A percentile compares a stretch with the other conserved stretches of the same genome.
These are phyloP conservation scores for Prosapia bicincta DNA, from an alignment of 2,888 invertebrate species.

Conservation along the genomic window DNA sequence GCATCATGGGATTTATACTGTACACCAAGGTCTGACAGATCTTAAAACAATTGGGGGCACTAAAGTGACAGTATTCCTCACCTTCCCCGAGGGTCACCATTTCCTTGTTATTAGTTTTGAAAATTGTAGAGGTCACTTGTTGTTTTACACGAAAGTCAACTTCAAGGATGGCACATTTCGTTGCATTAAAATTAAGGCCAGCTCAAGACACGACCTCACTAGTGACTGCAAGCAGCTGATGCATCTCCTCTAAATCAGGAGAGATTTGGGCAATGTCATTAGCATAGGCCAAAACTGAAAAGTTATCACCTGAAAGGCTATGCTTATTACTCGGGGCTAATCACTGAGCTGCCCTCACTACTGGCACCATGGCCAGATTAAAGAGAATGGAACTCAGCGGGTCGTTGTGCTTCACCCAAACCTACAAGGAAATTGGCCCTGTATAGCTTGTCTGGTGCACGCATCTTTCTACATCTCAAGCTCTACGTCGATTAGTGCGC, in stretches of 20 bases:
- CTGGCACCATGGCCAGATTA: slow-evolving; percentile 36
- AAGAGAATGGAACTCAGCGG: slow-evolving; percentile 6
- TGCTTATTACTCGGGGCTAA: background rate
- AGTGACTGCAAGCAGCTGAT: too few species aligned
- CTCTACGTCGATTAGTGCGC: background rate
- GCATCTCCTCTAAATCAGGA: too few species aligned
- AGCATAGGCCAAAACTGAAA: slow-evolving; percentile 33
- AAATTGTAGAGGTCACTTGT: background rate
- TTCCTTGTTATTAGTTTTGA: background rate
- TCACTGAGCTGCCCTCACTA: slow-evolving; percentile 28
- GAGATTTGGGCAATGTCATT: slow-evolving; percentile 38
- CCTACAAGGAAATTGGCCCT: slow-evolving; percentile 36
- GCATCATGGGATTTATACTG: slow-evolving; percentile 31
- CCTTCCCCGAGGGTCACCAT: too few species aligned
- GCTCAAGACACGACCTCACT: too few species aligned
- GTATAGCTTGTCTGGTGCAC: slow-evolving; percentile 27
- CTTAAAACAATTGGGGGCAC: too few species aligned
- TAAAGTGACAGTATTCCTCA: slow-evolving; percentile 41
- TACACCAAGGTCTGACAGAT: too few species aligned
- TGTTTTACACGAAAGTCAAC: background rate
- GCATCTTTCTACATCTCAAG: background rate
- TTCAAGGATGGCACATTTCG: slow-evolving; percentile 39
- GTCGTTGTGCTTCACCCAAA: slow-evolving; percentile 33
- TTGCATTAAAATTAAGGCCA: too few species aligned
- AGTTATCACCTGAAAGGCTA: background rate